These are phyloP conservation scores for Nipponia nippon DNA, from an alignment of 2,113 vertebrate species.

Conservation along the genomic window DNA sequence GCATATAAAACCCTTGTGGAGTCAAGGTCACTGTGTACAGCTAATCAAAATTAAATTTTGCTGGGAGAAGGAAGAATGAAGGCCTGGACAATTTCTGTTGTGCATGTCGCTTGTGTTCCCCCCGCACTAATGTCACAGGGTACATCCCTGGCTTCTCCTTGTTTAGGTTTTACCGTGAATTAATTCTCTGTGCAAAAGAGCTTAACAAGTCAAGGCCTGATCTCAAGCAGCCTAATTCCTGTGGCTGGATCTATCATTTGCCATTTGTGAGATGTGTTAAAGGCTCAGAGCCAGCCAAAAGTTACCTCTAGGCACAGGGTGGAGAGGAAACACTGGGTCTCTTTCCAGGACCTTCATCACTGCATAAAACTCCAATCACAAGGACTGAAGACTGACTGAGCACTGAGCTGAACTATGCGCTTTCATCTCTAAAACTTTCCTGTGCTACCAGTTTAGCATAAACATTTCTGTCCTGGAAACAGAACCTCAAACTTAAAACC, in stretches of 20 bases:
- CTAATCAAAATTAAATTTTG: not conserved
- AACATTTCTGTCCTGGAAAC: not conserved
- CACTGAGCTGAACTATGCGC: not conserved
- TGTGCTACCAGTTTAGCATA: not conserved
- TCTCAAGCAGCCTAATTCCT: not conserved
- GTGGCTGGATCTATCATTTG: not conserved
- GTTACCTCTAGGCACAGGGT: not conserved
- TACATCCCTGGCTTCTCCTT: not conserved
- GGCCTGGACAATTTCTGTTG: not conserved
- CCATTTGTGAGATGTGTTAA: not conserved
- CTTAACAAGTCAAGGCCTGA: not conserved
- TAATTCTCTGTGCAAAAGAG: not conserved
- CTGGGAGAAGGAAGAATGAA: not conserved
- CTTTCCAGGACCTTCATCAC: not conserved
- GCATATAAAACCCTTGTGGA: not conserved
- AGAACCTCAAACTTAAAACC: not conserved
- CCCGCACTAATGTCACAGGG: not conserved
- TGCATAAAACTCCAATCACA: not conserved
- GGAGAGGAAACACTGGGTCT: not conserved
- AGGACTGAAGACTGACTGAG: not conserved
- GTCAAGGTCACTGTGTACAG: not conserved
- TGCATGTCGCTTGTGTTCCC: fast-evolving
- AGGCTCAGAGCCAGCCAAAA: not conserved
- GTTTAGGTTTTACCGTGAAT: not conserved
- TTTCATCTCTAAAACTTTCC: not conserved